Evolutionary conservation across 2,113 vertebrate species (phyloP).

Genomic region (Bombycilla garrulus): DNA sequence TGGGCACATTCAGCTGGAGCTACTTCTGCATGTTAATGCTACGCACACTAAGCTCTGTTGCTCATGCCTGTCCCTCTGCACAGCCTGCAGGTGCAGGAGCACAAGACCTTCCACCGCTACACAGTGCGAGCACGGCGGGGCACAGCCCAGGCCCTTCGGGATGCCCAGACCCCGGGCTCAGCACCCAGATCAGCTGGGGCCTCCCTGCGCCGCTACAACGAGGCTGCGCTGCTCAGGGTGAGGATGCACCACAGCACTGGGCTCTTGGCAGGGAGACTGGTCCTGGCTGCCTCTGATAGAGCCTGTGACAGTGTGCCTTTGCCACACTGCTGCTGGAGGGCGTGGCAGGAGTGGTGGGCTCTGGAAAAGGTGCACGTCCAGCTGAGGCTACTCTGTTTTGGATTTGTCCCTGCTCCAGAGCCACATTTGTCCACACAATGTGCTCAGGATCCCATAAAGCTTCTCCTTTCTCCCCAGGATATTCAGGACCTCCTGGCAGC

Average conservation of each 20-base stretch:
- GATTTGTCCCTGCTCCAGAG: not conserved
- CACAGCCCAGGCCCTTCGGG: conserved; percentile 83
- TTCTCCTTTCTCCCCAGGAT: conserved; percentile 74
- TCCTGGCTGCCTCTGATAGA: not conserved
- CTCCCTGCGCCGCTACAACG: conserved; percentile 88
- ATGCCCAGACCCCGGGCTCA: conserved; percentile 80
- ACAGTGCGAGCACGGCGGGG: conserved; percentile 91
- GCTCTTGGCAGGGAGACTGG: not conserved
- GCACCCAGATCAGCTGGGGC: conserved; percentile 87
- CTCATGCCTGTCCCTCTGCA: not conserved
- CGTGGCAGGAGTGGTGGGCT: accelerated
- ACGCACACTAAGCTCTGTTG: not conserved
- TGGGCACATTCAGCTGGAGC: not conserved
- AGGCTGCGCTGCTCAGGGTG: conserved; percentile 84
- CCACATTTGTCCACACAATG: accelerated
- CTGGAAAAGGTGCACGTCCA: not conserved
- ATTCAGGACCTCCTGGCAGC: conserved; percentile 85
- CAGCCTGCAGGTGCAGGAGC: conserved; percentile 84
- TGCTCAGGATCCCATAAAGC: not conserved
- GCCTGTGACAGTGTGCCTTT: too few relatives aligned
- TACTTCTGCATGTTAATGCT: not conserved
- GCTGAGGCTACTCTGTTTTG: not conserved
- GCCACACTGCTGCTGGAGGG: not conserved
- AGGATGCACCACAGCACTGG: not conserved
- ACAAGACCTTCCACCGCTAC: conserved; percentile 97